Evolutionary conservation across 2,888 invertebrate species (phyloP).

Genomic region (Tiphia femorata): DNA sequence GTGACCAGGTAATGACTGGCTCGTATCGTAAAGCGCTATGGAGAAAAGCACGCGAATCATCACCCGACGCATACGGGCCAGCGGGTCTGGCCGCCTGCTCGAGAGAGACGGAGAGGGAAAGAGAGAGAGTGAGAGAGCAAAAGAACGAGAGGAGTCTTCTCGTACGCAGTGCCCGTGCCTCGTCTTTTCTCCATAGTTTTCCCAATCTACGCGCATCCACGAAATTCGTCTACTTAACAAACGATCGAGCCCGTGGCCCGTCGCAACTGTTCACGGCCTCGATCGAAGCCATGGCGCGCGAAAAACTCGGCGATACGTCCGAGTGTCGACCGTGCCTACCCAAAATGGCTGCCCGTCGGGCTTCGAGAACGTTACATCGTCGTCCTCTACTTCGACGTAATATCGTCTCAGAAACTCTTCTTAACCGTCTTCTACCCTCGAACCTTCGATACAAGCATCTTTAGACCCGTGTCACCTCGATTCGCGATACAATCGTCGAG

Average conservation of each 20-base stretch:
- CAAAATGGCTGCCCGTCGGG: constrained; percentile 66
- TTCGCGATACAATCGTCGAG: neutral
- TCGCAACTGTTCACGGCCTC: neutral
- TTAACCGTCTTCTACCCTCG: neutral
- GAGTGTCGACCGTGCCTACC: constrained; percentile 40
- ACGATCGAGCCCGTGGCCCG: neutral
- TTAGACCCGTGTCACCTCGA: neutral
- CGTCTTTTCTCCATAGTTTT: constrained; percentile 9
- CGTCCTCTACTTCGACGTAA: too few species aligned
- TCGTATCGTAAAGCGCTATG: constrained; percentile 15
- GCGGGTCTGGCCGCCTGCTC: constrained; percentile 31
- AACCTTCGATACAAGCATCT: neutral
- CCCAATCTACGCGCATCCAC: neutral
- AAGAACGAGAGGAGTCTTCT: neutral
- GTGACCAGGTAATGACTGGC: constrained; percentile 36
- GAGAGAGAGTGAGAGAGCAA: constrained; percentile 5
- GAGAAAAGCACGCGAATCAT: constrained; percentile 41
- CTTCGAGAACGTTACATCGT: constrained; percentile 47
- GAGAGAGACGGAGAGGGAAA: constrained; percentile 15
- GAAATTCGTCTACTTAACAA: too few species aligned
- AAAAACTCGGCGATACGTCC: constrained; percentile 30
- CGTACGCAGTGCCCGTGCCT: constrained; percentile 15
- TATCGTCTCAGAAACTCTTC: neutral
- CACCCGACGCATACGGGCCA: constrained; percentile 41
- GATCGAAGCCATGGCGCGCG: constrained; percentile 12